Conservation (phyloP, 2,888 invertebrate genomes). For the Calliopum simillimum region DNA sequence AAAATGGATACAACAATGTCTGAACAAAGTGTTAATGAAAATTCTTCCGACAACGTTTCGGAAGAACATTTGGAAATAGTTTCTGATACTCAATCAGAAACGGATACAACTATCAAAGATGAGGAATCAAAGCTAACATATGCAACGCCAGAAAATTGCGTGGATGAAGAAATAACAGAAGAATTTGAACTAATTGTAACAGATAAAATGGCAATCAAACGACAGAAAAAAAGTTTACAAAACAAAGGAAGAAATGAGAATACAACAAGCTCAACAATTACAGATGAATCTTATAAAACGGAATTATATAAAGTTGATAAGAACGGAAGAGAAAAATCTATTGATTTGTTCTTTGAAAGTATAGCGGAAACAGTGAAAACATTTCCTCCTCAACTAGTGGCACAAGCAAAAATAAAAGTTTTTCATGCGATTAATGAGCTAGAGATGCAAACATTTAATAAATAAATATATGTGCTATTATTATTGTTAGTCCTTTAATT, state of each 20-base stretch:
- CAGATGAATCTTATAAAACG: too few relatives aligned
- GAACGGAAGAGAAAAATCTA: slow-evolving; percentile 35
- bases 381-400: slow-evolving; percentile 42
- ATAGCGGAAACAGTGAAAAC: slow-evolving; percentile 46
- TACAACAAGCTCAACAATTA: too few relatives aligned
- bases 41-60: background rate
- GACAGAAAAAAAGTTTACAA: too few relatives aligned
- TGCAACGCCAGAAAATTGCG: background rate
- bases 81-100: background rate
- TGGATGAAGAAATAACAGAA: background rate
- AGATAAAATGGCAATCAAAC: too few relatives aligned
- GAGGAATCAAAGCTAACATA: background rate
- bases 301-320: too few relatives aligned
- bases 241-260: too few relatives aligned
- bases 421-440: slow-evolving; percentile 43
- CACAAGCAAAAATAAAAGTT: slow-evolving; percentile 43
- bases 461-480: background rate
- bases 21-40: too few relatives aligned
- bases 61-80: background rate
- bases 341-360: slow-evolving; percentile 46
- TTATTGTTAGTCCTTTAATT: too few relatives aligned
- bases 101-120: background rate
- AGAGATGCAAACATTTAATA: slow-evolving; percentile 38
- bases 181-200: too few relatives aligned
- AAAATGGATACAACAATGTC: too few relatives aligned